Conservation (phyloP, 2,797 vertebrate genomes). For the Coregonus ussuriensis region DNA sequence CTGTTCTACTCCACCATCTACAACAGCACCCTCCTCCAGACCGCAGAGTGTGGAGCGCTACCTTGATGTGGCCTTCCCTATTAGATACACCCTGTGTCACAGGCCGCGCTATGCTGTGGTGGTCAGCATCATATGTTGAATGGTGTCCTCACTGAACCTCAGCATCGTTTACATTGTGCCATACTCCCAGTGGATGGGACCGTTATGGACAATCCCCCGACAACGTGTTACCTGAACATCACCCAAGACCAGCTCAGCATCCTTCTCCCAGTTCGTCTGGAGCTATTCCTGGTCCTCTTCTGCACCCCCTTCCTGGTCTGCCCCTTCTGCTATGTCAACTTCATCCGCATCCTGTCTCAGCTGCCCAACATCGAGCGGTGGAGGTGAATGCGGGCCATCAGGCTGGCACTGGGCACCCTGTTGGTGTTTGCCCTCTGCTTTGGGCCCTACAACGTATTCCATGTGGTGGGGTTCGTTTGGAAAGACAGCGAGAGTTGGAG, state of each 20-base stretch:
- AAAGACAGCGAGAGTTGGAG: slow-evolving; percentile 74
- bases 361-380: slow-evolving; percentile 72
- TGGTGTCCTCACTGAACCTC: neutral
- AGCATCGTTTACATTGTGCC: neutral
- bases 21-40: slow-evolving; percentile 75
- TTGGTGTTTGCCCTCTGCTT: slow-evolving; percentile 83
- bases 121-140: neutral
- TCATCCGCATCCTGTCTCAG: slow-evolving; percentile 77
- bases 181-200: neutral
- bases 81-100: slow-evolving; percentile 50
- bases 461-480: slow-evolving; percentile 78
- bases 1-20: slow-evolving; percentile 80
- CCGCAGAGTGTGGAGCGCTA: slow-evolving; percentile 74
- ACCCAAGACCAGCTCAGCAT: slow-evolving; percentile 52
- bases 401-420: slow-evolving; percentile 79
- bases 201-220: neutral
- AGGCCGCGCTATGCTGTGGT: too few species aligned
- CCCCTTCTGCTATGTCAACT: slow-evolving; percentile 79
- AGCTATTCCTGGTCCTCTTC: slow-evolving; percentile 72
- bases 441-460: slow-evolving; percentile 83
- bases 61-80: slow-evolving; percentile 74
- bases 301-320: slow-evolving; percentile 71
- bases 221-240: slow-evolving; percentile 70
- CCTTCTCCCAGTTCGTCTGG: slow-evolving; percentile 68
- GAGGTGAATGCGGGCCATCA: slow-evolving; percentile 76